Evolutionary conservation across 2,113 vertebrate species (phyloP).

Genomic region (Solea senegalensis): DNA sequence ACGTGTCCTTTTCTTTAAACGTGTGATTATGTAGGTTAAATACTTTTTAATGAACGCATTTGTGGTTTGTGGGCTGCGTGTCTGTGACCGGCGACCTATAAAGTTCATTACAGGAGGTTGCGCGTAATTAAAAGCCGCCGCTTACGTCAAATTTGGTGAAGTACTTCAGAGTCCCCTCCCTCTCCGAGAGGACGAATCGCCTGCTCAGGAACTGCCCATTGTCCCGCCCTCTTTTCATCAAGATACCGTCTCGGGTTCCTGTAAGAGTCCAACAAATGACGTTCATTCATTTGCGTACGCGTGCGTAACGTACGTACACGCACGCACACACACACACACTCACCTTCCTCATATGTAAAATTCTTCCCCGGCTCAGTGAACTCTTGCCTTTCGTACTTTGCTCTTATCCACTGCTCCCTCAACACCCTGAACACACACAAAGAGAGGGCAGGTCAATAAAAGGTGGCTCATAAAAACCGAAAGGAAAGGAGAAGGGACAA

Average conservation of each 20-base stretch:
- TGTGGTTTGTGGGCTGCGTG: neutral
- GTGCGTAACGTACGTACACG: too few species aligned
- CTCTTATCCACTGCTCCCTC: slow-evolving; percentile 91
- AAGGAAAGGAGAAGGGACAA: neutral
- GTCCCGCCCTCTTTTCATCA: slow-evolving; percentile 91
- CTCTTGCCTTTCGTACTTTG: slow-evolving; percentile 90
- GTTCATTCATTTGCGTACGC: neutral
- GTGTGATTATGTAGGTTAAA: too few species aligned
- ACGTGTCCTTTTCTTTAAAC: too few species aligned
- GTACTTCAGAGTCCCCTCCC: slow-evolving; percentile 89
- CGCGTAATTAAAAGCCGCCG: slow-evolving; percentile 5
- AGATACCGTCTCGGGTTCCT: slow-evolving; percentile 84
- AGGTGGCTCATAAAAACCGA: neutral
- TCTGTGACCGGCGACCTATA: neutral
- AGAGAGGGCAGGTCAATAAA: neutral
- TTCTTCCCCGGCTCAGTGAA: slow-evolving; percentile 77
- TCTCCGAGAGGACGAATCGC: slow-evolving; percentile 87
- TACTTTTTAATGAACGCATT: slow-evolving; percentile 9
- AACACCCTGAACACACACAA: slow-evolving; percentile 79
- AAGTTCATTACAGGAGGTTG: neutral
- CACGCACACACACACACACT: slow-evolving; percentile 15
- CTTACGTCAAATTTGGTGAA: slow-evolving; percentile 90
- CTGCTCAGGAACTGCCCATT: slow-evolving; percentile 88
- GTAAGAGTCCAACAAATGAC: slow-evolving; percentile 32
- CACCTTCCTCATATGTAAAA: slow-evolving; percentile 82